Evolutionary conservation across 2,797 vertebrate genomes (phyloP), one percentile per base, ranked within the genome.

Genomic region (Microcaecilia unicolor): DNA sequence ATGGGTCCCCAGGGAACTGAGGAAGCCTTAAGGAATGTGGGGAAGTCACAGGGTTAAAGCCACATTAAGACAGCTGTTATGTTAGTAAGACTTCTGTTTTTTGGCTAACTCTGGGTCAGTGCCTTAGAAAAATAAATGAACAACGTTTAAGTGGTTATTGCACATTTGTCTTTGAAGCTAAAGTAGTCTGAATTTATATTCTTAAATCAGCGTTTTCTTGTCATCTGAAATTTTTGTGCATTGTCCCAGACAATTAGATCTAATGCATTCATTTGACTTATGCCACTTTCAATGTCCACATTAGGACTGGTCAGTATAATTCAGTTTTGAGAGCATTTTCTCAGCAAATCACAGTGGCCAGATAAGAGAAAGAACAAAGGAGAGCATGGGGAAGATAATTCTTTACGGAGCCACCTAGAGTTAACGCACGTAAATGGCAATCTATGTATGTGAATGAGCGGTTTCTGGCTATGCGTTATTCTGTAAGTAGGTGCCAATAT

Each of bases 41-140:
- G 59, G 40, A 70, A 80, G 83, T 84, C 85, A 84, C 57, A 56
- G 76, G 85, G 84, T 85, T 86, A 86, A 85, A 81, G 78, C 76
- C 74, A 85, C 84, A 84, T 78, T 83, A 81, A 78, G 80, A 84
- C 85, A 86, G 83, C 85, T 86, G 84, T 74, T 73, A 78, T 72
- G 59, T 72, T 84, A 84, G 83, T 83, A 80, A 81, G 72, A 66
- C 60, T 51, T 60, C 70, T 69, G 64, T 70, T 72, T 75, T 66
- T 74, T 59, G 61, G 62, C 63, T 62, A 55, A 61, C 50, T 64
- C 56, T 65, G 71, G 77, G 75, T 76, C 78, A 78, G 50, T 62
- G 64, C 55, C 74, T 76, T 59, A 67, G 49, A 72, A 75, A 85
- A 82, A 78, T 68, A 50, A 33, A 78, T 2, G 19, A 72, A 70